Evolutionary conservation across 2,888 invertebrate species (phyloP).

Genomic region (Hybos culiciformis): DNA sequence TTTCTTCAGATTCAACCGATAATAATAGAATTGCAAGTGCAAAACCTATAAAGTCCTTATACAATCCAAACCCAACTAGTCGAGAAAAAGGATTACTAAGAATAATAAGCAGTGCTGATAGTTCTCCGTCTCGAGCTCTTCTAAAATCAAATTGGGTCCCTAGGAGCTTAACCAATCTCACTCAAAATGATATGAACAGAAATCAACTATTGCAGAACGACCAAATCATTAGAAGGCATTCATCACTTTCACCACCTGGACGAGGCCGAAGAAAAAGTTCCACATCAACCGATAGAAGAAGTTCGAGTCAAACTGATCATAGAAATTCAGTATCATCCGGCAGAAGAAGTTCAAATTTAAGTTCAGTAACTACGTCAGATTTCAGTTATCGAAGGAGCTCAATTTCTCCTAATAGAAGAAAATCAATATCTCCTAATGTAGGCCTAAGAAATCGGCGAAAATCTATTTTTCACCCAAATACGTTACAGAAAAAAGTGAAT

Average conservation of each 20-base stretch:
- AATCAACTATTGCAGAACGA: conserved; percentile 16
- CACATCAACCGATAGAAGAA: conserved; percentile 30
- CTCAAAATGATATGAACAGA: conserved; percentile 13
- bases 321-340: conserved; percentile 24
- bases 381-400: conserved; percentile 30
- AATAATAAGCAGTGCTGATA: conserved; percentile 25
- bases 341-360: conserved; percentile 31
- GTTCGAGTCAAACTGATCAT: conserved; percentile 29
- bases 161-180: conserved; percentile 28
- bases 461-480: conserved; percentile 12
- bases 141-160: conserved; percentile 24
- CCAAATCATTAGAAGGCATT: conserved; percentile 14
- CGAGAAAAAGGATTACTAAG: conserved; percentile 29
- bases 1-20: conserved; percentile 21
- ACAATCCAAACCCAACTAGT: conserved; percentile 31
- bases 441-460: conserved; percentile 11
- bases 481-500: conserved; percentile 1
- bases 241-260: conserved; percentile 9
- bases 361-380: conserved; percentile 32
- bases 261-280: conserved; percentile 21
- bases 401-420: conserved; percentile 12
- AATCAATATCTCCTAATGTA: not conserved
- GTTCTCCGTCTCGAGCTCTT: conserved; percentile 21
- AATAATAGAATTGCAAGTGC: not conserved
- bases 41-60: conserved; percentile 22